Base-by-base conservation (phyloP, 2,113 vertebrate species). In the Stigmatopora argus region DNA sequence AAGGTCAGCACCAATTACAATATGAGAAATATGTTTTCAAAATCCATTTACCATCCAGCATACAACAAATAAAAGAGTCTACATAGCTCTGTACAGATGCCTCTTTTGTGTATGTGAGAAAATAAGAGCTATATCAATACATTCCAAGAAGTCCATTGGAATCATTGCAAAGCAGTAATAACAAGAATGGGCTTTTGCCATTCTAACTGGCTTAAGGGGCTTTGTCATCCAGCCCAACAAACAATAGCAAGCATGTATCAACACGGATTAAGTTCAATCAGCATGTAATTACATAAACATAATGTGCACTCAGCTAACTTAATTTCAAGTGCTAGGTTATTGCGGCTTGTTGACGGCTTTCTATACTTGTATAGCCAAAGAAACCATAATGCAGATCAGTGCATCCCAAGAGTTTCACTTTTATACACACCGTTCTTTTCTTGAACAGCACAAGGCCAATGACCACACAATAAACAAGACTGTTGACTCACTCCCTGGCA, bases 381-480 rank as follows among this genome's bases (percentile, higher is more conserved):
- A 45, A 60, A 45, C n/a, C 59, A 45, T 11, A n/a, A 44, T n/a
- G 18, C 57, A 59, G 15, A 60, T 19, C 7, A 38, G 17, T 38
- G 9, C 31, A 38, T 59, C 17, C 34, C 55, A 38, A 12, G 57
- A 34, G 57, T 38, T 59, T 61, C 5, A 45, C 57, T 60, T 12
- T 41, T 10, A 59, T 12, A 13, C 6, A 14, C n/a, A 61, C 38
- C 7, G 44, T 44, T 41, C 35, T 38, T 21, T 60, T 11, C 58
- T 60, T 44, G 35, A 35, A 60, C 9, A 60, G 58, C n/a, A 44
- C 35, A 44, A 41, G 35, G 38, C 38, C 59, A 45, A 21, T 45
- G 59, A 61, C 59, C 38, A 45, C 59, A 45, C 35, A 60, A 60
- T 21, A 60, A 60, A 60, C 58, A 61, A 41, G 18, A 61, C n/a